Evolutionary conservation across 2,113 vertebrate genomes (phyloP), one percentile per base, ranked within the genome.

Genomic region (Tetrao urogallus): DNA sequence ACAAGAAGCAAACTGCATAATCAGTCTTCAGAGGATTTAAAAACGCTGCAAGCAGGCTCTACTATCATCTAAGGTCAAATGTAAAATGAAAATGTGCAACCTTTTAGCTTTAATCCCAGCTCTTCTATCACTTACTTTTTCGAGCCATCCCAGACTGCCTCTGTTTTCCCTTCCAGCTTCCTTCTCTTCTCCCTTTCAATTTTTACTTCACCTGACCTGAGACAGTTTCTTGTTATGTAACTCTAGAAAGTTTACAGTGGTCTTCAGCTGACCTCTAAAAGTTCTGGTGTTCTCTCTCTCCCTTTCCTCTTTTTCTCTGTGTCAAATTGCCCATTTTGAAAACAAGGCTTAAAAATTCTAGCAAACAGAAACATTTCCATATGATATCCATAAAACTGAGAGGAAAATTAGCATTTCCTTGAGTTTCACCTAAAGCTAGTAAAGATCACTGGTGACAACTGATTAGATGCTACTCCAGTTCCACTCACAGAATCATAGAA

Each of bases 11-110:
- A 92, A 86, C 19, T 36, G 56, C 60, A 83, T 96, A 86, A 85
- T 91, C 87, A 82, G 64, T 70, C 89, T 92, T 93, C 67, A 71
- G 89, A 89, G 91, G 74, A 92, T 77, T 94, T 56, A 27, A 89
- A 94, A 90, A 57, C 0, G 4, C 67, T 91, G 45, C 2, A 18
- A 87, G 81, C 67, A 89, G 79, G 52, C 20, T 92, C 63, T 50
- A 66, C 70, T 84, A 81, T 75, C 71, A 60, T 89, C 32, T 64
- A 32, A 52, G 89, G 82, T 93, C 78, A 95, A 96, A 94, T 14
- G 32, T 64, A 77, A 93, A 91, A 77, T 64, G 84, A 19, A 85
- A 79, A 70, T 6, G 8, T 85, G 56, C 28, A 92, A 67, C 72
- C 28, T 71, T 64, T 56, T 34, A 72, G 36, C 80, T 90, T 92